Evolutionary conservation across 2,888 invertebrate genomes (phyloP).

Genomic region (Epinotia nisella): DNA sequence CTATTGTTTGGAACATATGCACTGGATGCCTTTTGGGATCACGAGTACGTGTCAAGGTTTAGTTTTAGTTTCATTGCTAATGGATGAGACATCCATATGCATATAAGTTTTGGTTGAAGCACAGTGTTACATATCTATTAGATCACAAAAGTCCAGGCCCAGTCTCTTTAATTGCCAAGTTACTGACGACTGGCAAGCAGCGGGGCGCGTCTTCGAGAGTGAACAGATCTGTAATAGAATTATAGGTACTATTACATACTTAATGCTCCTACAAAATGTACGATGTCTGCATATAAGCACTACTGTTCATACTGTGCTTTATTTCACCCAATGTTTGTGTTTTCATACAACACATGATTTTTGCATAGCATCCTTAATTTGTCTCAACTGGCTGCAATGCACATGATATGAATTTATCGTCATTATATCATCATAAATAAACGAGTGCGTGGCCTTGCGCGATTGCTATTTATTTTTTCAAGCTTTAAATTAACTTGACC

Average conservation of each 20-base stretch:
- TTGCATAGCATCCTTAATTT: background rate
- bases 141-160: too few species aligned
- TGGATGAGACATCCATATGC: background rate
- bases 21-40: conserved; percentile 1
- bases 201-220: background rate
- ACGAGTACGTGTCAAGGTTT: conserved; percentile 5
- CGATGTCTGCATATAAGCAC: too few species aligned
- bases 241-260: too few species aligned
- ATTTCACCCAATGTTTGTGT: background rate
- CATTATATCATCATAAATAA: background rate
- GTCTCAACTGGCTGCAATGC: background rate
- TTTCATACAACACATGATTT: background rate
- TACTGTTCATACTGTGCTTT: too few species aligned
- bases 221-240: background rate
- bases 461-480: background rate
- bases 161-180: too few species aligned
- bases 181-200: background rate
- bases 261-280: too few species aligned
- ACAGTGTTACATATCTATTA: too few species aligned
- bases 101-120: background rate
- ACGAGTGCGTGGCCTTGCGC: background rate
- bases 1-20: background rate
- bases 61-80: conserved; percentile 9
- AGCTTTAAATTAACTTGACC: background rate
- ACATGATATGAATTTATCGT: background rate